Evolutionary conservation across 1,140 invertebrate species (phyloP).

Genomic region (Ceratosolen solmsi): DNA sequence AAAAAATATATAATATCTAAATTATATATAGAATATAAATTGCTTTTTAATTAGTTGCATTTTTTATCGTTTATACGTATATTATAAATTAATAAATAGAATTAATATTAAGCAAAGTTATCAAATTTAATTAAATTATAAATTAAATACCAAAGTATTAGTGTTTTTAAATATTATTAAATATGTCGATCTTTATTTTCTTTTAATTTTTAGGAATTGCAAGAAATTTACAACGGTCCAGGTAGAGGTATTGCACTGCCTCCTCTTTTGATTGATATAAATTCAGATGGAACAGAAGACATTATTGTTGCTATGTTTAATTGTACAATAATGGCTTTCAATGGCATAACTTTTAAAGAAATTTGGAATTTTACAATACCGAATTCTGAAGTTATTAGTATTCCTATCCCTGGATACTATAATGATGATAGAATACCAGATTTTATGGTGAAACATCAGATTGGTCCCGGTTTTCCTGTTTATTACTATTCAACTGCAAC

Average conservation of each 20-base stretch:
- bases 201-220: background rate
- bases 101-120: too few species aligned
- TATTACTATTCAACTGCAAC: constrained; percentile 84
- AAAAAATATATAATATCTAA: too few species aligned
- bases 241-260: constrained; percentile 77
- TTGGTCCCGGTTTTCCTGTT: constrained; percentile 82
- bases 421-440: constrained; percentile 88
- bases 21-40: too few species aligned
- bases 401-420: constrained; percentile 87
- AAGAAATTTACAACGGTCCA: constrained; percentile 68
- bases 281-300: constrained; percentile 81
- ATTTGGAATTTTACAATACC: constrained; percentile 84
- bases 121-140: too few species aligned
- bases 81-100: too few species aligned
- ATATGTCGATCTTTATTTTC: background rate
- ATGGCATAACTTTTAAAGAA: constrained; percentile 79
- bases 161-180: too few species aligned
- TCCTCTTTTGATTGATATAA: constrained; percentile 84
- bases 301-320: constrained; percentile 84
- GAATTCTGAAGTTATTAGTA: constrained; percentile 78
- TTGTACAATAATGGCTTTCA: constrained; percentile 81
- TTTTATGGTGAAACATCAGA: constrained; percentile 86
- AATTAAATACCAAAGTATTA: too few species aligned
- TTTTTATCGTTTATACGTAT: too few species aligned
- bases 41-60: too few species aligned